Conservation (phyloP, 2,113 vertebrate species). For the Ornithorhynchus anatinus region DNA sequence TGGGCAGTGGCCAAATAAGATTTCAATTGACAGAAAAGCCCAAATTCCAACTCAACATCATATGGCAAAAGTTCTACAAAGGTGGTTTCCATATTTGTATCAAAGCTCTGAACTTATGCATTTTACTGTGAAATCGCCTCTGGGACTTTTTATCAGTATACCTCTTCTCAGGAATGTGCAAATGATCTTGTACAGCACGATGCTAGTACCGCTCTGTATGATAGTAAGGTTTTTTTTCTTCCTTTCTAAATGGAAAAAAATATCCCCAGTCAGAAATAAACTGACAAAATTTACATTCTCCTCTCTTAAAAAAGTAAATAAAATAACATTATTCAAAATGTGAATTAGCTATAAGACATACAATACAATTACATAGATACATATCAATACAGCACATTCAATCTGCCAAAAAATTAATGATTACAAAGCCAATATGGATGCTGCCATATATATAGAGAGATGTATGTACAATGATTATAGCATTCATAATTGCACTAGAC, state of each 20-base stretch:
- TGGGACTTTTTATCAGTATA: conserved; percentile 61
- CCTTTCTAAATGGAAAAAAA: conserved; percentile 79
- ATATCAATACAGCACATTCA: conserved; percentile 96
- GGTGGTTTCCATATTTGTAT: conserved; percentile 50
- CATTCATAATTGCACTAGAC: conserved; percentile 92
- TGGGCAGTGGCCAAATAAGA: conserved; percentile 58
- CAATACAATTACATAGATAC: conserved; percentile 94
- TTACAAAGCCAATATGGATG: conserved; percentile 93
- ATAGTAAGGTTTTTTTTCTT: conserved; percentile 67
- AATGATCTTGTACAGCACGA: conserved; percentile 76
- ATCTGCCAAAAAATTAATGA: conserved; percentile 90
- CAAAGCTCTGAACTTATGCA: conserved; percentile 58
- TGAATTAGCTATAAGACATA: conserved; percentile 91
- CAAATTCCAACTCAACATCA: conserved; percentile 53
- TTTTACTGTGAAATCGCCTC: conserved; percentile 59
- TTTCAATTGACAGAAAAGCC: conserved; percentile 59
- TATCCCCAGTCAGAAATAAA: conserved; percentile 83
- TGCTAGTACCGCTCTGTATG: conserved; percentile 76
- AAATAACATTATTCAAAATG: conserved; percentile 91
- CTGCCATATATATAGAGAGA: conserved; percentile 81
- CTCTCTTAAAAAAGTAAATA: conserved; percentile 86
- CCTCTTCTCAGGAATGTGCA: conserved; percentile 73
- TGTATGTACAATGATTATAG: conserved; percentile 92
- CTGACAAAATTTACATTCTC: conserved; percentile 86
- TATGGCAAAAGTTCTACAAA: conserved; percentile 41